Evolutionary conservation across 2,888 invertebrate species (phyloP), one percentile per base, ranked within the genome.

Genomic region (Drosophila longiperda): DNA sequence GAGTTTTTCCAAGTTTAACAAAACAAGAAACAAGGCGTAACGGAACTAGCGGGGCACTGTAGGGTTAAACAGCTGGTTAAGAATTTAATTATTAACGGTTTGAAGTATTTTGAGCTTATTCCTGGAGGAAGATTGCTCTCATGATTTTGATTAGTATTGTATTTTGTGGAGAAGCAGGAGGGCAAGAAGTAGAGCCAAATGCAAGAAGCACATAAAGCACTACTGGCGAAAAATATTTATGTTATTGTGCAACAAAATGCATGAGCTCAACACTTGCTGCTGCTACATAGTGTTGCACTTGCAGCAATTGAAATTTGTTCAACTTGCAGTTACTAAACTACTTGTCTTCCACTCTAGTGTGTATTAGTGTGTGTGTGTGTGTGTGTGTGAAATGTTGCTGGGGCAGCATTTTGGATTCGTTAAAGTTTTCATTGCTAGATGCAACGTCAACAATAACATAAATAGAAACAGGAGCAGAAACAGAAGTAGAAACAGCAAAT

Each of bases 391-490:
- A 79, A 79, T 75, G 68, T 80, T 75, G 86, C 80, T 73, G 58
- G 79, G 73, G 74, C 66, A 87, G 82, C 89, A 84, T 88, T 86
- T 88, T 86, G 80, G 82, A 88, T 84, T 79, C 75, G 80, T 75
- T 88, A 89, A 82, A 85, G 80, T 87, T 87, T 87, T 82, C 87
- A 87, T 85, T 83, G 85, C 83, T 78, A 87, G 80, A 82, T 86
- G 87, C 87, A 87, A 85, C 89, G 87, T 87, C 87, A 88, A 88
- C 88, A 88, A 87, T 78, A 84, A 87, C 65, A 76, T 58, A 61
- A 72, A 75, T 65, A 64, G 65, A 83, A 78, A 73, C 64, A 70
- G 63, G 42, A 29, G 26, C 5, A 26, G 1, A 26, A 26, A 26
- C 26, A 49, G 58, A 12, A 49, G 33, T 23, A 40, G 68, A 49